A percentile compares a stretch with the other conserved stretches of the same genome.
These are phyloP conservation scores for Spinus pinus DNA, from an alignment of 2,797 vertebrate genomes.

Conservation along the genomic window DNA sequence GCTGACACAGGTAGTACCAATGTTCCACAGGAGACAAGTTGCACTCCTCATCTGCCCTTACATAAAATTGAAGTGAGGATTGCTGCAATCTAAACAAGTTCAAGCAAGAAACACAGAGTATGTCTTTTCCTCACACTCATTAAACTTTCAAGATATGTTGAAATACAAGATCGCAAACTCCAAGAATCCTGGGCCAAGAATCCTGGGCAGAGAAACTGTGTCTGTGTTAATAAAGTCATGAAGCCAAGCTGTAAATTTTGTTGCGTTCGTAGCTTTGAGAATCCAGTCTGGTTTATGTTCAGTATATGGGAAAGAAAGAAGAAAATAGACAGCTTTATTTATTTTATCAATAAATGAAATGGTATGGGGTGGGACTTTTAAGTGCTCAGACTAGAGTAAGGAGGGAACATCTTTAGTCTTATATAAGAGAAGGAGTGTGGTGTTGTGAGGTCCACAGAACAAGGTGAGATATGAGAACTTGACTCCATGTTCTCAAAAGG, in stretches of 20 bases:
- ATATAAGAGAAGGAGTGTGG: background rate
- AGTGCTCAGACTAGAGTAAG: background rate
- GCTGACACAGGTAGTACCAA: background rate
- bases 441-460: too few relatives aligned
- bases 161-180: background rate
- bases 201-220: background rate
- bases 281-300: background rate
- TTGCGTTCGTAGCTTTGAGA: background rate
- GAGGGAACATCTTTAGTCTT: background rate
- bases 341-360: background rate
- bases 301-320: background rate
- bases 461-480: too few relatives aligned
- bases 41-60: rapidly evolving
- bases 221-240: background rate
- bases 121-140: background rate
- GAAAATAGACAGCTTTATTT: background rate
- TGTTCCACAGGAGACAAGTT: background rate
- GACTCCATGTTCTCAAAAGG: too few relatives aligned
- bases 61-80: background rate
- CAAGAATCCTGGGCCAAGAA: background rate
- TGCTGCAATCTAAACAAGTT: background rate
- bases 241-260: background rate
- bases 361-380: background rate
- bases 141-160: background rate
- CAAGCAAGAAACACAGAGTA: background rate